phyloP scores from a whole-genome alignment of 2,797 vertebrate genomes.

The Naso thynnoides region DNA sequence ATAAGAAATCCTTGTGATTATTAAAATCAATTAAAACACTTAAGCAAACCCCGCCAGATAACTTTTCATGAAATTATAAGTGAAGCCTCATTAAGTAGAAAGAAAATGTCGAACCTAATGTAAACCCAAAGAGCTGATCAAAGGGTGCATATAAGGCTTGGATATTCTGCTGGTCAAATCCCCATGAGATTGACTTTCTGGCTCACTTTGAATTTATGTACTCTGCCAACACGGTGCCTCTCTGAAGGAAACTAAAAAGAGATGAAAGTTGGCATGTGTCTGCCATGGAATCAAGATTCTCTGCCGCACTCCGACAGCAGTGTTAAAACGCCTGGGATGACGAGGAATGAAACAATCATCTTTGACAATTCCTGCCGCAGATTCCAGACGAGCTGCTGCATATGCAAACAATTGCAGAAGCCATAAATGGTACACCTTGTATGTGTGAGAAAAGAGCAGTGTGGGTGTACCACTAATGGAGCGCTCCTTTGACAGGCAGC shows the following conservation, averaged over 20 bases:
- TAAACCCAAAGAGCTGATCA: slow-evolving; percentile 55
- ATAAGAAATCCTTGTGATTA: slow-evolving; percentile 8
- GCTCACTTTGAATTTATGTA: slow-evolving; percentile 57
- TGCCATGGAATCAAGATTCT: slow-evolving; percentile 62
- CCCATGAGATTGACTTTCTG: slow-evolving; percentile 53
- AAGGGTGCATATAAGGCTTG: slow-evolving; percentile 36
- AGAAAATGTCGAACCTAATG: slow-evolving; percentile 44
- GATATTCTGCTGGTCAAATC: slow-evolving; percentile 49
- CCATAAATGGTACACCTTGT: slow-evolving; percentile 56
- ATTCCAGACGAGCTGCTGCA: slow-evolving; percentile 43
- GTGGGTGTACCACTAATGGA: slow-evolving; percentile 71
- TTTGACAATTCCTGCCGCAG: slow-evolving; percentile 52
- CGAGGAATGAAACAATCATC: slow-evolving; percentile 51
- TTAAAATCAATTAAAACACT: slow-evolving; percentile 32
- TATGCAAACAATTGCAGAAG: slow-evolving; percentile 61
- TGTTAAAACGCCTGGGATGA: slow-evolving; percentile 17
- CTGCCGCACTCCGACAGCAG: slow-evolving; percentile 23
- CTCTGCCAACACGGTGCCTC: slow-evolving; percentile 42
- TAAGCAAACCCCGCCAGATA: neutral
- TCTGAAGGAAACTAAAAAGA: slow-evolving; percentile 59
- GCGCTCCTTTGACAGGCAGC: slow-evolving; percentile 51
- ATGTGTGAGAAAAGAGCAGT: slow-evolving; percentile 52
- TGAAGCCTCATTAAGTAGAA: slow-evolving; percentile 45
- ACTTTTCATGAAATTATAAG: slow-evolving; percentile 18
- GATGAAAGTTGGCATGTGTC: slow-evolving; percentile 72